Percentiles rank a stretch among this genome's conserved stretches.
These are phyloP conservation scores for Noturus placidus DNA, from an alignment of 2,113 vertebrate genomes.

Conservation along the genomic window DNA sequence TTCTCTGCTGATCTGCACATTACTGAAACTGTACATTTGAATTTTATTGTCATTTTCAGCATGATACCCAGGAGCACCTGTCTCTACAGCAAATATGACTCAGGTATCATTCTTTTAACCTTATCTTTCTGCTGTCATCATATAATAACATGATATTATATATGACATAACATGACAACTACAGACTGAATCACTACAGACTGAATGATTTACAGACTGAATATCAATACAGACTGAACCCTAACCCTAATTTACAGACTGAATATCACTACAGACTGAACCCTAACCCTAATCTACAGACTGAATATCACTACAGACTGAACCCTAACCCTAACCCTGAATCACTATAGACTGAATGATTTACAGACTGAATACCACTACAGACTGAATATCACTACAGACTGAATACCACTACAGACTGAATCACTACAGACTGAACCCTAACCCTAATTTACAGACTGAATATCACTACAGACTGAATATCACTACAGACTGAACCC, in stretches of 20 bases:
- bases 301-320: background rate
- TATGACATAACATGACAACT: too few species aligned
- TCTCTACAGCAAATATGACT: background rate
- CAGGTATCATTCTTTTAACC: background rate
- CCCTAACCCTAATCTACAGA: too few species aligned
- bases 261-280: background rate
- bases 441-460: background rate
- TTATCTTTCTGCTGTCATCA: background rate
- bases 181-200: background rate
- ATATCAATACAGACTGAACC: background rate
- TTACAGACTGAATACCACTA: background rate
- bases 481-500: background rate
- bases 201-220: background rate
- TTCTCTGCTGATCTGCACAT: background rate
- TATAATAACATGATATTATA: too few species aligned
- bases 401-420: too few species aligned
- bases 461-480: too few species aligned
- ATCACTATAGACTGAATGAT: background rate
- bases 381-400: background rate
- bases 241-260: background rate
- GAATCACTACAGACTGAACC: background rate
- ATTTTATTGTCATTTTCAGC: background rate
- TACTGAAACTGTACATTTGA: background rate
- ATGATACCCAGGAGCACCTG: too few species aligned
- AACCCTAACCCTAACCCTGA: too few species aligned